phyloP scores from a whole-genome alignment of 1,140 invertebrate species.

The Plectus sambesii region DNA sequence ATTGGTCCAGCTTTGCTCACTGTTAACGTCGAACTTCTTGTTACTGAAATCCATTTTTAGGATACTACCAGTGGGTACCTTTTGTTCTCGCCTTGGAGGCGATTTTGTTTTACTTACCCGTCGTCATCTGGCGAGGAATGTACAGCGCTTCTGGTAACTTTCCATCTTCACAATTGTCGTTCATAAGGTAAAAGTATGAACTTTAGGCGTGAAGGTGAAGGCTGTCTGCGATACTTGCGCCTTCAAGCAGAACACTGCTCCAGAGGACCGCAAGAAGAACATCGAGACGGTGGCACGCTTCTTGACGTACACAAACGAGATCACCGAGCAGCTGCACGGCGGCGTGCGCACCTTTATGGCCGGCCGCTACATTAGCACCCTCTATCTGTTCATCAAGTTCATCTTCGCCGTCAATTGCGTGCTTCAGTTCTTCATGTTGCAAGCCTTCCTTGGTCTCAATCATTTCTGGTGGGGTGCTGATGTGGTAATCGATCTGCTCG shows the following conservation, averaged over 20 bases:
- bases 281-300: constrained; percentile 35
- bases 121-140: constrained; percentile 48
- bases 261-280: constrained; percentile 32
- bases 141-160: constrained; percentile 29
- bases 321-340: constrained; percentile 11
- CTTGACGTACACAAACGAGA: constrained; percentile 33
- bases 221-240: constrained; percentile 42
- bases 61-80: constrained; percentile 51
- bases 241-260: constrained; percentile 40
- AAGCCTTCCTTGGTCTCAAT: constrained; percentile 37
- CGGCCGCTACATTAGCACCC: constrained; percentile 15
- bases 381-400: constrained; percentile 32
- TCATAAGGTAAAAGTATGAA: too few species aligned
- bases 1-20: constrained; percentile 23
- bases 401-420: constrained; percentile 38
- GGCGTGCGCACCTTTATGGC: constrained; percentile 12
- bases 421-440: constrained; percentile 39
- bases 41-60: constrained; percentile 5
- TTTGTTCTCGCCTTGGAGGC: constrained; percentile 50
- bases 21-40: background rate
- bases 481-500: constrained; percentile 30
- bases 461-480: constrained; percentile 34
- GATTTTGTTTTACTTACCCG: constrained; percentile 52
- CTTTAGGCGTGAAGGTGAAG: constrained; percentile 37
- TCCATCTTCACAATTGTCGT: too few species aligned